These are phyloP conservation scores for Diabrotica undecimpunctata DNA, from an alignment of 1,140 invertebrate genomes.

Conservation along the genomic window DNA sequence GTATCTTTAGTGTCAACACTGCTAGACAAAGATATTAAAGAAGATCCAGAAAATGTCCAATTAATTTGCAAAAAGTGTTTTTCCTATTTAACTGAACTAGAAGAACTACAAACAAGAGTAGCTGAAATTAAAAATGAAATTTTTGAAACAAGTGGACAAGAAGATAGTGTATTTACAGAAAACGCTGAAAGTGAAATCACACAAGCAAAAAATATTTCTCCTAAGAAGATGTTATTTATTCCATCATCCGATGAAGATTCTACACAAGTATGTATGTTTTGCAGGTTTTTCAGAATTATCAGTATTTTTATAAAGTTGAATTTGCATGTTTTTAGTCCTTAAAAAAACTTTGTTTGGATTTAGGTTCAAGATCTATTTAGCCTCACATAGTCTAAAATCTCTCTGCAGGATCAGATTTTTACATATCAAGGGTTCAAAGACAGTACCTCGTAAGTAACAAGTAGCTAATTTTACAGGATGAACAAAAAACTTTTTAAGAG, in stretches of 20 bases:
- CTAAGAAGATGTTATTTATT: slow-evolving; percentile 43
- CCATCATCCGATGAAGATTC: slow-evolving; percentile 45
- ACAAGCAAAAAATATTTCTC: slow-evolving; percentile 27
- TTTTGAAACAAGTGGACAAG: slow-evolving; percentile 33
- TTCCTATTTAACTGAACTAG: slow-evolving; percentile 58
- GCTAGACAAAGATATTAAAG: slow-evolving; percentile 51
- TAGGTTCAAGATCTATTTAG: too few relatives aligned
- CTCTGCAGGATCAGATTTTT: neutral
- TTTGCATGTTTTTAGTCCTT: too few relatives aligned
- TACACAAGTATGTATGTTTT: slow-evolving; percentile 24
- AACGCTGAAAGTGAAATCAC: neutral
- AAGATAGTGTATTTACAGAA: slow-evolving; percentile 30
- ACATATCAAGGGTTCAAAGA: too few relatives aligned
- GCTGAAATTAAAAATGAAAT: slow-evolving; percentile 39
- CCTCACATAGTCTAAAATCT: neutral
- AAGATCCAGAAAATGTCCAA: slow-evolving; percentile 52
- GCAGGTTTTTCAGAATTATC: too few relatives aligned
- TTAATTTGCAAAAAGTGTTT: slow-evolving; percentile 64
- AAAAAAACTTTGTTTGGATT: too few relatives aligned
- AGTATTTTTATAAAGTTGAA: too few relatives aligned
- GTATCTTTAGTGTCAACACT: slow-evolving; percentile 50
- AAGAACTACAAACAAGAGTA: slow-evolving; percentile 53
- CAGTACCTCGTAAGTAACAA: too few relatives aligned
- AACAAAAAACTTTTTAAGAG: too few relatives aligned
- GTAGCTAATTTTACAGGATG: too few relatives aligned